Evolutionary conservation across 2,888 invertebrate genomes (phyloP), one percentile per base, ranked within the genome.

Genomic region (Aradus depressus): DNA sequence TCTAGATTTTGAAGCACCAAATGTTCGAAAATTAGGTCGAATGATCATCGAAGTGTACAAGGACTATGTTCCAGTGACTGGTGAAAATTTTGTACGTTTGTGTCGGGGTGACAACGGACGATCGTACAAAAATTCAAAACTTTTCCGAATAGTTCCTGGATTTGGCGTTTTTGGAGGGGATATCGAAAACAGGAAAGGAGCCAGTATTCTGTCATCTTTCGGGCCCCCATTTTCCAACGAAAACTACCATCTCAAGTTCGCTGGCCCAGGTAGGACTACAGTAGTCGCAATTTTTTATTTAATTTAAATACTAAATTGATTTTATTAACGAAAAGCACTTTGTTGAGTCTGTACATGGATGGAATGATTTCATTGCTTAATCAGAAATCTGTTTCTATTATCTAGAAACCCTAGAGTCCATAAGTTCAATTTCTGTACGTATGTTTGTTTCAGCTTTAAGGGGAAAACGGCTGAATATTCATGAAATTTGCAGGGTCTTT

Each of bases 11-110:
- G 41, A 47, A 32, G 31, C 39, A 41, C 23, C 31, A 16, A 25
- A 44, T 19, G 45, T 41, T 32, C 14, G 51, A 32, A 51, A 51
- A 43, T 59, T 68, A 14, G 68, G 68, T 14, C 62, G 62, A 50
- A 60, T 70, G 16, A 56, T 67, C 19, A 61, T 70, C 26, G 66
- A 70, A 58, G 60, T 70, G 3, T 70, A 67, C 49, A 56, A 59
- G 5, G 67, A 66, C 52, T 56, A 64, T 16, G 68, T 63, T 14
- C 70, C 70, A 2, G 61, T 53, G 43, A 66, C 66, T 1, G 67
- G 67, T 26, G 64, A 63, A 39, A 69, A 68, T 60, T 70, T 70
- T 34, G 55, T 62, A 42, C 59, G 63, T 19, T 60, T 68, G 22
- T 68, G 69, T 54, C 54, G 51, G 35, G 68, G 68, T 18, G 52